Evolutionary conservation across 2,888 invertebrate genomes (phyloP), one percentile per base, ranked within the genome.

Genomic region (Acronicta alni): DNA sequence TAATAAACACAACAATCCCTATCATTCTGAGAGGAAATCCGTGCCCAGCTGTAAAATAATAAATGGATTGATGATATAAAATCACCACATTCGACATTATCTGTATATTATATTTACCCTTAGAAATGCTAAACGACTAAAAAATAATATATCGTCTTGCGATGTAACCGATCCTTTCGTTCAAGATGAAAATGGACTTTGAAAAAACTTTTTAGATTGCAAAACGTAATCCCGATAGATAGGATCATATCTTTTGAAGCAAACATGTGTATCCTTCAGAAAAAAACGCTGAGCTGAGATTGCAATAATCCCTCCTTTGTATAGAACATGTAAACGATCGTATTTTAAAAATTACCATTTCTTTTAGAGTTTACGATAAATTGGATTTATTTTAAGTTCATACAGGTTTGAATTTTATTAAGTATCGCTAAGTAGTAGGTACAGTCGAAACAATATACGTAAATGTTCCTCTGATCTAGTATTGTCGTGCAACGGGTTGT

Each of bases 251-350:
- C 10, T 54, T 39, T 41, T 17, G 9, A 54, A 54, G 55, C 14
- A 54, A 45, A 56, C 20, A 48, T 48, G 12, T 47, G 42, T 51
- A 14, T 35, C 16, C 20, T 20, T 15, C 41, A n/a, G 9, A 37
- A 35, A 63, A 67, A 65, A 63, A 35, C 23, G 6, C 30, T 26
- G 30, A 54, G 39, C 41, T 23, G 39, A 57, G 14, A 44, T 47
- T 64, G 8, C 16, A 51, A 46, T 54, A 44, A 67, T 51, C 49
- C n/a, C 46, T 7, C 37, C 71, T 47, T 26, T 18, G 14, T 44
- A 23, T 17, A n/a, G 5, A 44, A 12, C 54, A n/a, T 32, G 30
- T 32, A 48, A 54, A 32, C 7, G 46, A 54, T 71, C 18, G 23
- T 8, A 51, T 35, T 49, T 55, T 41, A 39, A 16, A 30, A 15